Conservation (phyloP, 2,888 invertebrate genomes). For the Cryptocephalus moraei region DNA sequence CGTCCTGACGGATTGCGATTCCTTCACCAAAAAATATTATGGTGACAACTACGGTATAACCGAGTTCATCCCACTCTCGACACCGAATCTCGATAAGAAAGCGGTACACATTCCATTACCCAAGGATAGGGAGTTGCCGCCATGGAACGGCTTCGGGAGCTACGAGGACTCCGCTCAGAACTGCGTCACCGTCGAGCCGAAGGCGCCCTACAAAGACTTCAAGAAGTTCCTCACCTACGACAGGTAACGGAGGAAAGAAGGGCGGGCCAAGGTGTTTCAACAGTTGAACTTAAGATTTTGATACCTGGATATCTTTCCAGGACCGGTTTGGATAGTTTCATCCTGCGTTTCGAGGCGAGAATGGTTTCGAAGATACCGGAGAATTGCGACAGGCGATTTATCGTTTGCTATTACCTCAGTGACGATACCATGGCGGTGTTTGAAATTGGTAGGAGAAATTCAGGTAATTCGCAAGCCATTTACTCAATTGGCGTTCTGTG, state of each 20-base stretch:
- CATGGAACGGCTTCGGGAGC: conserved; percentile 85
- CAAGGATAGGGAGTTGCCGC: conserved; percentile 53
- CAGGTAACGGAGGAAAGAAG: conserved; percentile 38
- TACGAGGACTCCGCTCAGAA: conserved; percentile 86
- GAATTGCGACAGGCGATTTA: conserved; percentile 59
- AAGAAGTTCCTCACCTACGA: conserved; percentile 73
- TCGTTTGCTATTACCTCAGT: conserved; percentile 68
- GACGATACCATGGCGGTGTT: conserved; percentile 79
- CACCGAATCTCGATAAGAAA: conserved; percentile 36
- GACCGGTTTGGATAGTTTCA: conserved; percentile 61
- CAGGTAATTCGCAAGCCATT: conserved; percentile 13
- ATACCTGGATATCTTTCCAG: conserved; percentile 32
- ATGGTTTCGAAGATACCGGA: conserved; percentile 62
- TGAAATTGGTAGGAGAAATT: conserved; percentile 52
- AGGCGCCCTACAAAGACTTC: conserved; percentile 66
- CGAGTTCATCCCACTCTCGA: conserved; percentile 51
- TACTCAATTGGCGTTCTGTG: neutral
- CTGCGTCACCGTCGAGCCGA: conserved; percentile 70
- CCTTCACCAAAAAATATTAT: conserved; percentile 79
- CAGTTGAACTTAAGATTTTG: conserved; percentile 5
- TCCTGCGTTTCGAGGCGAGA: conserved; percentile 69
- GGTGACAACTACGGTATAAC: conserved; percentile 42
- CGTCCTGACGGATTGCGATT: conserved; percentile 73
- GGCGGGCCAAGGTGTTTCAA: no score
- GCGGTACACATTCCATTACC: conserved; percentile 24